Evolutionary conservation across 2,888 invertebrate species (phyloP).

Genomic region (Acleris laterana): DNA sequence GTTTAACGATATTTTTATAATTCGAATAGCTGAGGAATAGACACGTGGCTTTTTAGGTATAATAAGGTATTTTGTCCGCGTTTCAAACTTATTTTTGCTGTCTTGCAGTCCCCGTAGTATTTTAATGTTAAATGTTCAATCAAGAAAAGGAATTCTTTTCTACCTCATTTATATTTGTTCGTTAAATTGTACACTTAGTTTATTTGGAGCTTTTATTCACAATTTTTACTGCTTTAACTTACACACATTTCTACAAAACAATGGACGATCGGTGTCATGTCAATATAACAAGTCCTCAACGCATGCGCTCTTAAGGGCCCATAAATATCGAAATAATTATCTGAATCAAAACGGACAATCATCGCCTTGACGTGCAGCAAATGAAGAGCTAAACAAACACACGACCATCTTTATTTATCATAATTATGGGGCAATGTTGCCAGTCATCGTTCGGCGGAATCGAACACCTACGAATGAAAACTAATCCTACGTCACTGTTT

Average conservation of each 20-base stretch:
- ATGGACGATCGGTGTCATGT: slow-evolving; percentile 42
- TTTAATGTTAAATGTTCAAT: no score
- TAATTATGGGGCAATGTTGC: slow-evolving; percentile 70
- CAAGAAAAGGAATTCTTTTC: no score
- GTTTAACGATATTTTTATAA: slow-evolving; percentile 22
- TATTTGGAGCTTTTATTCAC: no score
- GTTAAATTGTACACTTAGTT: no score
- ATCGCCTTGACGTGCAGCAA: slow-evolving; percentile 61
- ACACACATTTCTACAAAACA: slow-evolving; percentile 26
- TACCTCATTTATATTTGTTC: no score
- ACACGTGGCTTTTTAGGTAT: no score
- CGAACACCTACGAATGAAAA: slow-evolving; percentile 74
- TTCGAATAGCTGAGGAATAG: no score
- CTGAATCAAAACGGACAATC: slow-evolving; percentile 49
- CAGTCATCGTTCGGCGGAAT: slow-evolving; percentile 77
- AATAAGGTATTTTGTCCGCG: no score
- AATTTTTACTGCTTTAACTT: no score
- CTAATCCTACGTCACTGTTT: slow-evolving; percentile 40
- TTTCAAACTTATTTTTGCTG: no score
- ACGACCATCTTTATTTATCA: slow-evolving; percentile 76
- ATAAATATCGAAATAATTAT: slow-evolving; percentile 32
- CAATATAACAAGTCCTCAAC: slow-evolving; percentile 18
- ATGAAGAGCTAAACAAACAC: slow-evolving; percentile 82
- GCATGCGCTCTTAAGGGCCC: slow-evolving; percentile 30
- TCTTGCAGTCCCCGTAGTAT: no score